Evolutionary conservation across 2,888 invertebrate species (phyloP).

Genomic region (Ptychoptera albimana): DNA sequence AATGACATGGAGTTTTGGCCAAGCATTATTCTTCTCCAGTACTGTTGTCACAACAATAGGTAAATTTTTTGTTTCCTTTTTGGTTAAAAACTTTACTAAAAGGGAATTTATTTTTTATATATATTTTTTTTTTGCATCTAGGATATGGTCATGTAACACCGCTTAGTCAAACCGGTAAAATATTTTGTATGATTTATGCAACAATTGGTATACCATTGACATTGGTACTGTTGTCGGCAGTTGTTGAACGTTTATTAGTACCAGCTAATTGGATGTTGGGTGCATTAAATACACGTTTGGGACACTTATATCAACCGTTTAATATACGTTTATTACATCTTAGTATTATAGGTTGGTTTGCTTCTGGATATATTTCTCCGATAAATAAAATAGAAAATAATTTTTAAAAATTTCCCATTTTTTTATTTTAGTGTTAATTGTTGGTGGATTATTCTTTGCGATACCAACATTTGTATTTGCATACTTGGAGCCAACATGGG

Average conservation of each 20-base stretch:
- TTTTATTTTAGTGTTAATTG: conserved; percentile 36
- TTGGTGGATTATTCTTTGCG: conserved; percentile 47
- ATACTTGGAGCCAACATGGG: conserved; percentile 64
- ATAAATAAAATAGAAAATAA: too few relatives aligned
- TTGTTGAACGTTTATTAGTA: conserved; percentile 63
- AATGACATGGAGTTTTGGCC: conserved; percentile 82
- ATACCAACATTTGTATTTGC: conserved; percentile 63
- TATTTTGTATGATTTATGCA: conserved; percentile 78
- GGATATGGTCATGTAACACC: conserved; percentile 86
- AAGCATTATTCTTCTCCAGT: conserved; percentile 74
- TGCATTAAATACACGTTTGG: conserved; percentile 49
- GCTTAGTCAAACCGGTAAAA: conserved; percentile 66
- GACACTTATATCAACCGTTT: conserved; percentile 56
- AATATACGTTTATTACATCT: conserved; percentile 64
- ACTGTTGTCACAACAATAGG: conserved; percentile 83
- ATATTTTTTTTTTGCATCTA: conserved; percentile 24
- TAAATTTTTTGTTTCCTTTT: conserved; percentile 28
- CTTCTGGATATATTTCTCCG: too few relatives aligned
- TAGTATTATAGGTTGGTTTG: conserved; percentile 42
- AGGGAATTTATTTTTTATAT: not conserved
- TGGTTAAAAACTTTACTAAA: not conserved
- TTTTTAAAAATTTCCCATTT: conserved; percentile 12
- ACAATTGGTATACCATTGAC: conserved; percentile 75
- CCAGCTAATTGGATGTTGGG: conserved; percentile 57
- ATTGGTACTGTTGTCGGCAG: conserved; percentile 62